Base-by-base conservation (phyloP, 2,113 vertebrate genomes). In the Oryzias melastigma region DNA sequence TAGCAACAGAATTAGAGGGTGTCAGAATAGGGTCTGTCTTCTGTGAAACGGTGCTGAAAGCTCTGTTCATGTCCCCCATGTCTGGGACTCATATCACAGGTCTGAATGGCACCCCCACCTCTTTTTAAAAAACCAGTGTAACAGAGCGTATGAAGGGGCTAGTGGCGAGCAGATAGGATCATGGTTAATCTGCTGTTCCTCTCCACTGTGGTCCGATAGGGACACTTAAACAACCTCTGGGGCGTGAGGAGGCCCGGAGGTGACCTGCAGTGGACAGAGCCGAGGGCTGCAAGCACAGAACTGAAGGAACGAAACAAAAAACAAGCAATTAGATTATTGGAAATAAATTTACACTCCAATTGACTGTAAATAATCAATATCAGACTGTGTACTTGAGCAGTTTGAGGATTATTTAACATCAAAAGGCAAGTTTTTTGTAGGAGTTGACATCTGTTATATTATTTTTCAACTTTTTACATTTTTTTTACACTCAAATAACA, bases 171-270 rank as follows among this genome's bases (percentile, higher is more conserved):
- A 82, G 89, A 90, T 90, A 87, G 88, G 88, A 95, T 95, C 93
- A 94, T 93, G 89, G 90, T 85, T 95, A 95, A 95, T 95, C 93
- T 94, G 90, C 90, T 93, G 94, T 94, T 94, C 92, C 88, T 92
- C 89, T 78, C 92, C 82, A 55, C 70, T 89, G 92, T 93, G 92
- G 90, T 90, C 92, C 88, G 91, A 92, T 73, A 91, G 88, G 91
- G 90, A 93, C 89, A 92, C 93, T 94, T 92, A 93, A 92, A 91
- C 92, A 92, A 91, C 89, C 91, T 92, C 85, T 92, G 90, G 89
- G 78, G 73, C 61, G 47, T 82, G 78, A 61, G 76, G 86, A 73
- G 87, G 73, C 78, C 81, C 64, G 75, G 18, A 62, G 73, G 60
- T 82, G 19, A 85, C 81, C 81, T 82, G 76, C 62, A 50, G 63